Conservation (phyloP, 2,888 invertebrate genomes). For the Microchrysa polita region DNA sequence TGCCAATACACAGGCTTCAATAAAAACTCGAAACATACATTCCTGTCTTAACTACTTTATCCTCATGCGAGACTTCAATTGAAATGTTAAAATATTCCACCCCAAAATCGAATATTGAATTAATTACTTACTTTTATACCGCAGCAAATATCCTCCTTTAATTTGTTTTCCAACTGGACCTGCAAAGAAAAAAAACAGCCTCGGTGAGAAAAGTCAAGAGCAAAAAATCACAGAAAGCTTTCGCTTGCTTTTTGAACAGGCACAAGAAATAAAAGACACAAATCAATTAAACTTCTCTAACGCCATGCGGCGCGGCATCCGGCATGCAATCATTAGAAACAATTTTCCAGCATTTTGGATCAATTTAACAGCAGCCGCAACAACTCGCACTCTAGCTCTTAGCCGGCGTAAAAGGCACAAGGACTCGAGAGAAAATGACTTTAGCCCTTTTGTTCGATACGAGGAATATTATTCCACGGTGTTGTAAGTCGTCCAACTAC, state of each 20-base stretch:
- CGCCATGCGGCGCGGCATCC: no score
- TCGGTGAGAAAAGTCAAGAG: not conserved
- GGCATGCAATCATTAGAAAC: conserved; percentile 36
- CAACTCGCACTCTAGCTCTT: not conserved
- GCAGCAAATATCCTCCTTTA: conserved; percentile 78
- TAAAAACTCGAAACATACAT: no score
- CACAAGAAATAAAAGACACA: not conserved
- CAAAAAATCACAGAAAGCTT: not conserved
- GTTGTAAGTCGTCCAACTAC: not conserved
- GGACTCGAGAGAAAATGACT: conserved; percentile 5
- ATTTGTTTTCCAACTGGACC: conserved; percentile 75
- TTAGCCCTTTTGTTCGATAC: conserved; percentile 12
- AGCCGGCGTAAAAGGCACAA: conserved; percentile 3
- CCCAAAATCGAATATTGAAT: no score
- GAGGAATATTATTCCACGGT: no score
- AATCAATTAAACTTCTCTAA: conserved; percentile 17
- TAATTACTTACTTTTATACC: conserved; percentile 77
- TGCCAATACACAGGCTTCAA: no score
- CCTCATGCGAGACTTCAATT: no score
- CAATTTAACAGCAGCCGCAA: conserved; percentile 13
- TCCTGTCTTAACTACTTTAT: no score
- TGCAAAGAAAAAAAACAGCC: conserved; percentile 63
- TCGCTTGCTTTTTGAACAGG: not conserved
- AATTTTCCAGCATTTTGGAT: conserved; percentile 22
- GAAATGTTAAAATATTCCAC: no score